Percentiles rank a stretch among this genome's conserved stretches.
Conservation (phyloP, 1,140 invertebrate species). For the Pseudomyrmex gracilis region DNA sequence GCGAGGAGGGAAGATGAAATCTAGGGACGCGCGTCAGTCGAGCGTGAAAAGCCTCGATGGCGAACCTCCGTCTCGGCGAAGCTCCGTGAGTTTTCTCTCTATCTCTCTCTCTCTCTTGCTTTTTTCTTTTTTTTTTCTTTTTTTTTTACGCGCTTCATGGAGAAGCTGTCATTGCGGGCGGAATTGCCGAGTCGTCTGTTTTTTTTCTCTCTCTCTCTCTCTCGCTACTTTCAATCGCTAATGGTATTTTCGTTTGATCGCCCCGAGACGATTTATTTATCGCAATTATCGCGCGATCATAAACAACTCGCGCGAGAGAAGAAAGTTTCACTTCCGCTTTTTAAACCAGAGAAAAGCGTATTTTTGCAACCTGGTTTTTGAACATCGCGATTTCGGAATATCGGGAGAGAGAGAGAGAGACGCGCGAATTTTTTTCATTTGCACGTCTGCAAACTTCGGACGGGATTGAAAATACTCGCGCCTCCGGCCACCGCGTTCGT, state of each 20-base stretch:
- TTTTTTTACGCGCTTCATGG: neutral
- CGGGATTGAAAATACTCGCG: neutral
- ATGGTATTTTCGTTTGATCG: constrained; percentile 15
- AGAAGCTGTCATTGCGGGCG: constrained; percentile 12
- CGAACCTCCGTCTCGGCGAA: neutral
- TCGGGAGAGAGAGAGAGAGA: no score
- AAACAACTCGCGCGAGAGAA: neutral
- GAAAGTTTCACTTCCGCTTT: neutral
- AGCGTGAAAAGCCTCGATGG: constrained; percentile 47
- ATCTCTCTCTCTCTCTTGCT: neutral
- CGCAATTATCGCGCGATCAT: neutral
- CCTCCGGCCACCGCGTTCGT: neutral
- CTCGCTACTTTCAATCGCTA: neutral
- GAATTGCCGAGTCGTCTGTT: constrained; percentile 17
- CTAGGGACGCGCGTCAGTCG: constrained; percentile 45
- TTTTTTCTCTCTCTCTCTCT: neutral
- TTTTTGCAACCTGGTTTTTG: no score
- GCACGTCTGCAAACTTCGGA: neutral
- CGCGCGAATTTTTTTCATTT: no score
- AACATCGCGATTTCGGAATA: neutral
- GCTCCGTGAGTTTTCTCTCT: constrained; percentile 4
- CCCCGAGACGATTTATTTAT: constrained; percentile 15
- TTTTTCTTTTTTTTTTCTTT: no score
- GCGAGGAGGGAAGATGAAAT: constrained; percentile 42
- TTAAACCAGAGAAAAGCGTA: neutral